Evolutionary conservation across 2,888 invertebrate genomes (phyloP), one percentile per base, ranked within the genome.

Genomic region (Craniophora ligustri): DNA sequence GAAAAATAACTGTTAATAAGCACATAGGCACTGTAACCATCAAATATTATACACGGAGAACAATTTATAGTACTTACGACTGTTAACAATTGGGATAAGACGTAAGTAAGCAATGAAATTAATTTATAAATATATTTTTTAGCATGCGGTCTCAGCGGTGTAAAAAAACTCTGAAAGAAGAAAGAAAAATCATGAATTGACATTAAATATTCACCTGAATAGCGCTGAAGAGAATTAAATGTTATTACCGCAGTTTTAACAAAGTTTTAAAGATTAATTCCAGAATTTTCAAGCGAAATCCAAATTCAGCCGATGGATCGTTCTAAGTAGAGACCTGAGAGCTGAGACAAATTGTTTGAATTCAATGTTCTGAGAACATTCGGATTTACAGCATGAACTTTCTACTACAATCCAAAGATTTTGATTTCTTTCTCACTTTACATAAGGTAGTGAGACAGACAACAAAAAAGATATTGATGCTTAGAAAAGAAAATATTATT

Each of bases 141-240:
- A 10, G 40, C 67, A 64, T 32, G 63, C 42, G 63, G 63, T 64
- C 0, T 14, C 2, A 0, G 63, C 42, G 63, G 63, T 64, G 0
- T 14, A 3, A 0, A 11, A 32, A 23, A 40, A 32, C 7, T 8
- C 41, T 34, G 19, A 0, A 5, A 0, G 13, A 0, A 10, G 10
- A 5, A 51, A 39, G 38, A 39, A 0, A 28, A 15, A 7, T 6
- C 10, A 5, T 8, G 26, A 28, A 31, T 31, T n/a, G 8, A 21
- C 5, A 2, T 16, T 10, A 23, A 30, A 40, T 15, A 38, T 13
- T 36, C 48, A 64, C 63, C 28, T 41, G 36, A 30, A n/a, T 13
- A 5, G 14, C 26, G 11, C 16, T 8, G n/a, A 6, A 31, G 8
- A 2, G 21, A 23, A 5, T 10, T 5, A 13, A n/a, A 18, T 18